phyloP scores from a whole-genome alignment of 2,797 vertebrate species.

The Pelobates cultripes region DNA sequence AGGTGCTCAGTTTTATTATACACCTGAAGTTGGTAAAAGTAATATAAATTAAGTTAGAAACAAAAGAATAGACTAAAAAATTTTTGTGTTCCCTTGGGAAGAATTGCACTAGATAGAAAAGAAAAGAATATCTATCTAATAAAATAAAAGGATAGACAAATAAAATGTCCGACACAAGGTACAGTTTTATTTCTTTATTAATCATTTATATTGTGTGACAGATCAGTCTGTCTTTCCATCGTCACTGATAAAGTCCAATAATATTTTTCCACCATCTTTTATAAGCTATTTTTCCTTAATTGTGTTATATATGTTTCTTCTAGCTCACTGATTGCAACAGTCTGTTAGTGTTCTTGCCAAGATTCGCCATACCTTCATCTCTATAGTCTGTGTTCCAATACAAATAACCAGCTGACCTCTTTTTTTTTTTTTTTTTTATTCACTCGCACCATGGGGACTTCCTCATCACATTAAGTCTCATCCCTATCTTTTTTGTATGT shows the following conservation, averaged over 20 bases:
- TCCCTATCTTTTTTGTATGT: not conserved
- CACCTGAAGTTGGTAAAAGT: too few relatives aligned
- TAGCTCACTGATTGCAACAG: not conserved
- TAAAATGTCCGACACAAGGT: too few relatives aligned
- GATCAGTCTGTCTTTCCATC: too few relatives aligned
- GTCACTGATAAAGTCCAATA: not conserved
- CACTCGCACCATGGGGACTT: not conserved
- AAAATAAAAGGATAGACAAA: too few relatives aligned
- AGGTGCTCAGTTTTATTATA: too few relatives aligned
- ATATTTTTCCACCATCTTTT: not conserved
- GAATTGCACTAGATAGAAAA: too few relatives aligned
- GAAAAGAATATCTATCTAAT: too few relatives aligned
- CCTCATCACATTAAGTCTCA: not conserved
- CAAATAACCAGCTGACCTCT: slow-evolving; percentile 1
- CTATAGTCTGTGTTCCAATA: not conserved
- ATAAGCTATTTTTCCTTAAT: not conserved
- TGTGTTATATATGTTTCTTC: not conserved
- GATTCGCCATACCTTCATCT: not conserved
- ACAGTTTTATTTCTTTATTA: too few relatives aligned
- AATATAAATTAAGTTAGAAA: too few relatives aligned
- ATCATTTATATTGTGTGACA: too few relatives aligned
- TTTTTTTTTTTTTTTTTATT: not conserved
- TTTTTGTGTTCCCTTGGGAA: too few relatives aligned
- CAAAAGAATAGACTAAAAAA: too few relatives aligned
- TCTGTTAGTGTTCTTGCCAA: not conserved